Percentiles rank a stretch among this genome's conserved stretches.
Evolutionary conservation across 53 echinoderm and acorn worm species (phyloP).

Genomic region (Henricia sp.): DNA sequence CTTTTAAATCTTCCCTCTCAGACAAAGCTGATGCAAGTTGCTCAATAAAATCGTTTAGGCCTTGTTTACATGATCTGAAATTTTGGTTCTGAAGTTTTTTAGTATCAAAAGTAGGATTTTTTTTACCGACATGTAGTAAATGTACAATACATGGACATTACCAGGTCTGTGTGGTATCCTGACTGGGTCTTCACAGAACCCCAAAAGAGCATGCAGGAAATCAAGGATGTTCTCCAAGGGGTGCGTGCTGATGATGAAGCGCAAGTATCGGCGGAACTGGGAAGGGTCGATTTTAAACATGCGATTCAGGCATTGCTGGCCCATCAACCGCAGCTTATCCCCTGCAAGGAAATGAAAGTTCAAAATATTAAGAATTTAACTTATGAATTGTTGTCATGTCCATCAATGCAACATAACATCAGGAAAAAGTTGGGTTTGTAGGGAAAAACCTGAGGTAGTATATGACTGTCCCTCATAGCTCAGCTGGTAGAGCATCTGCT

Average conservation of each 20-base stretch:
- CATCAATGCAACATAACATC: no score
- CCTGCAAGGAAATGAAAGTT: constrained; percentile 53
- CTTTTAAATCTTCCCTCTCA: background rate
- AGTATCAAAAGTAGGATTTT: background rate
- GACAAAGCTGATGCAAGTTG: no score
- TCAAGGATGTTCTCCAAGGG: constrained; percentile 92
- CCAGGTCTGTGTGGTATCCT: constrained; percentile 77
- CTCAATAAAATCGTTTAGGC: no score
- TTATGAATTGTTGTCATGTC: no score
- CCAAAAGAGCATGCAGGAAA: constrained; percentile 95
- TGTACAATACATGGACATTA: no score
- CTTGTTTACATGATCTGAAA: no score
- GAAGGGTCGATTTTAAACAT: constrained; percentile 96
- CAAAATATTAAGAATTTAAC: no score
- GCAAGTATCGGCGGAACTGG: constrained; percentile 94
- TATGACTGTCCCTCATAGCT: no score
- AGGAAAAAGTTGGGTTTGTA: no score
- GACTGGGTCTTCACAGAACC: constrained; percentile 91
- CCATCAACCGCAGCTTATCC: constrained; percentile 79
- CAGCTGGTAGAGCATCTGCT: no score
- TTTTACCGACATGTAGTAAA: no score
- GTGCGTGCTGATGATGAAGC: constrained; percentile 90
- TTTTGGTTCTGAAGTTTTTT: background rate
- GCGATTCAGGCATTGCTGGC: constrained; percentile 90
- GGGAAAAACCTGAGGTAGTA: no score